Evolutionary conservation across 2,113 vertebrate species (phyloP), one percentile per base, ranked within the genome.

Genomic region (Centrocercus urophasianus): DNA sequence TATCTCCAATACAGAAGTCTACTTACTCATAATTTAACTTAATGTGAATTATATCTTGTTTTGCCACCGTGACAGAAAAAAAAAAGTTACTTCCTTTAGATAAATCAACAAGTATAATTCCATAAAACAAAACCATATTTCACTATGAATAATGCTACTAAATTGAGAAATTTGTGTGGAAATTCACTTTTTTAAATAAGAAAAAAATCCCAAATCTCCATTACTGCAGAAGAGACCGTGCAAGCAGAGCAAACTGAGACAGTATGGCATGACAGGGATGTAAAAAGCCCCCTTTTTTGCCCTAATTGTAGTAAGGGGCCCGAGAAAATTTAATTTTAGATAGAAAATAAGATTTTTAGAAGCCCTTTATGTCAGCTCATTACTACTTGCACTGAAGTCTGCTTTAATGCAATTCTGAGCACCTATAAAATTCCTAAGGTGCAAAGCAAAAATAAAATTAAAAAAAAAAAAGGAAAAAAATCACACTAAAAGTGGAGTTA

Each of bases 251-350:
- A 78, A 72, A 83, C 15, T 18, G 60, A 42, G 30, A 9, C 47
- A 50, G 3, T 6, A 27, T 1, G 1, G 25, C 61, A 0, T 10
- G 59, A 38, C 12, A 34, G 0, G 0, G 7, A 27, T 5, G 4
- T 21, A 71, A 34, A 70, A 60, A 81, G 4, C 11, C 25, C 52
- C 19, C 32, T 28, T 57, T 22, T 22, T 0, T 20, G 42, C 25
- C 38, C 25, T 50, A 43, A 72, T 9, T 50, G 36, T 56, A 52
- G 13, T 12, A 77, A 0, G 40, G 19, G 13, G 36, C 27, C 27
- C 21, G 28, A 25, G 8, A 67, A 78, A 78, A 22, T 4, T n/a
- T 81, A n/a, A 50, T 6, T 6, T 34, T 8, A 52, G 18, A 32
- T 3, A 65, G 36, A 84, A 86, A 75, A 74, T 17, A 4, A 74